Evolutionary conservation across 1,140 invertebrate species (phyloP).

Genomic region (Antheraea mylitta): DNA sequence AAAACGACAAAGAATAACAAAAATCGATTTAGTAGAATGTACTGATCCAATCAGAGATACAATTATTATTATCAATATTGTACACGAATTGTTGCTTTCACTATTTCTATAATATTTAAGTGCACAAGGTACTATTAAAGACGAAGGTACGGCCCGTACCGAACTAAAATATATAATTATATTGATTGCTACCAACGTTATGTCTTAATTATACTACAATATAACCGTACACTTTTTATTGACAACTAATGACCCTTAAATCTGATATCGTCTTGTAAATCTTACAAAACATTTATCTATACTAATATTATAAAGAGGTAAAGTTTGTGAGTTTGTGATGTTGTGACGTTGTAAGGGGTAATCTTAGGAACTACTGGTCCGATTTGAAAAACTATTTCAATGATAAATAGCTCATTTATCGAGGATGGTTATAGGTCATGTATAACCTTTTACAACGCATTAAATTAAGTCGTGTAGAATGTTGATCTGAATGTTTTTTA

Average conservation of each 20-base stretch:
- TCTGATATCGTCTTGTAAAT: neutral
- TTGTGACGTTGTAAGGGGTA: no score
- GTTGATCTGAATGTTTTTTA: no score
- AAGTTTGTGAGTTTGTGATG: no score
- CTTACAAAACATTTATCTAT: neutral
- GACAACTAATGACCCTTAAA: neutral
- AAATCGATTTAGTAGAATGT: neutral
- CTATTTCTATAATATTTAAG: slow-evolving; percentile 9
- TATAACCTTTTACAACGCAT: no score
- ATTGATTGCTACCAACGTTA: slow-evolving; percentile 7
- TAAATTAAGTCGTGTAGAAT: no score
- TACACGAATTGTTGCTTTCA: slow-evolving; percentile 13
- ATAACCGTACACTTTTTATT: neutral
- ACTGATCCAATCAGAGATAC: slow-evolving; percentile 1
- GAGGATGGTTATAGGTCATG: no score
- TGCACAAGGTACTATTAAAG: neutral
- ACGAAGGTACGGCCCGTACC: neutral
- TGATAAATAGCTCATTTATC: no score
- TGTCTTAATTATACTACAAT: neutral
- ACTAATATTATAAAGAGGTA: no score
- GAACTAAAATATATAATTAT: slow-evolving; percentile 15
- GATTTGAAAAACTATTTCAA: no score
- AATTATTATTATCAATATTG: slow-evolving; percentile 7
- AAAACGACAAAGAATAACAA: neutral
- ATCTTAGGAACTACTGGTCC: no score